Percentiles rank a stretch among this genome's conserved stretches.
phyloP scores from a whole-genome alignment of 2,888 invertebrate species.

The Drosophila buzzatii region DNA sequence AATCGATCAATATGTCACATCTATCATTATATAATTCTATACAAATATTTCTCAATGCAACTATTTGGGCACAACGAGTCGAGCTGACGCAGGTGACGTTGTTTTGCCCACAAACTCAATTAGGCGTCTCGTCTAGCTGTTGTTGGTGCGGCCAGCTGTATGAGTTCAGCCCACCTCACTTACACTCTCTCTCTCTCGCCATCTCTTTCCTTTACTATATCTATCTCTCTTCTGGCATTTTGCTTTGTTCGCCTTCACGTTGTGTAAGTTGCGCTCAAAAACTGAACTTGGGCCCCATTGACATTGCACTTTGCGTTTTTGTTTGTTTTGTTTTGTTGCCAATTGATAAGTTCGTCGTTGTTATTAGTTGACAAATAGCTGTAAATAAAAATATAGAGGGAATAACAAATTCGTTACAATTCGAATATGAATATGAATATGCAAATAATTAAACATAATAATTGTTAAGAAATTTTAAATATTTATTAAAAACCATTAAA shows the following conservation, averaged over 20 bases:
- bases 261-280: conserved; percentile 27
- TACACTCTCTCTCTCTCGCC: not conserved
- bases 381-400: not conserved
- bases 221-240: conserved; percentile 11
- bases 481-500: not conserved
- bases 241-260: conserved; percentile 20
- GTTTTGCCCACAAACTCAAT: conserved; percentile 55
- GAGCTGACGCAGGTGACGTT: not conserved
- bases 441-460: too few relatives aligned
- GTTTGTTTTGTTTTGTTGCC: conserved; percentile 10
- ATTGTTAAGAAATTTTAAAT: too few relatives aligned
- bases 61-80: conserved; percentile 47
- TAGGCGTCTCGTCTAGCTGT: conserved; percentile 47
- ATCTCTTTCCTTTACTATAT: not conserved
- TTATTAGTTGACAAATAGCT: not conserved
- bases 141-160: conserved; percentile 42
- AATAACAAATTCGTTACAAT: too few relatives aligned
- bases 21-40: conserved; percentile 25
- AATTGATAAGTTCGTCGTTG: conserved; percentile 8
- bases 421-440: too few relatives aligned
- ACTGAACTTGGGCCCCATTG: conserved; percentile 28
- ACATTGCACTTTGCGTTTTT: conserved; percentile 41
- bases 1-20: conserved; percentile 39
- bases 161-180: conserved; percentile 9
- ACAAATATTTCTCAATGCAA: conserved; percentile 32